Evolutionary conservation across 2,797 vertebrate genomes (phyloP), one percentile per base, ranked within the genome.

Genomic region (Discoglossus pictus): DNA sequence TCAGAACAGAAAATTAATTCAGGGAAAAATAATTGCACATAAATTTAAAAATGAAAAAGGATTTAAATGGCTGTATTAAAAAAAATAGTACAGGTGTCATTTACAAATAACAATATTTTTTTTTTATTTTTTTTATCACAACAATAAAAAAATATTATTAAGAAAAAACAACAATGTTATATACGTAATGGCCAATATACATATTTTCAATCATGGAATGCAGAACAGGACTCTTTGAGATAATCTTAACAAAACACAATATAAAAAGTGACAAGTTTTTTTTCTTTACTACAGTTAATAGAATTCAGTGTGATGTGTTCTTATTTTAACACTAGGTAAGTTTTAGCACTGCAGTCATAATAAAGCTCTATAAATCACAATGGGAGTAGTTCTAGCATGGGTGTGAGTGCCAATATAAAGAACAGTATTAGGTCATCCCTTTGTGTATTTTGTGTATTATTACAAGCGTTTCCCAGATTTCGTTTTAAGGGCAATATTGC

Each of bases 291-390:
- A 59, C 62, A 66, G 78, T 78, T 78, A 82, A 80, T 61, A 82
- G 36, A 76, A 79, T 84, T 80, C 79, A 80, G 79, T 78, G 74
- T 70, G 7, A 78, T 73, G 63, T 35, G 0, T 77, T 74, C 78
- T 80, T 75, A 77, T 81, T 78, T 81, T 76, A 77, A 72, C 74
- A 74, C 40, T 76, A 78, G 77, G 60, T 78, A 76, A 71, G 76
- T 81, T 84, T 81, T 80, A 83, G 78, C 70, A 72, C 61, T 80
- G 67, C 60, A 77, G 73, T 79, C 79, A 79, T 76, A 79, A 81
- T 76, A 84, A 82, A 79, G 73, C 68, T 63, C 61, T 71, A 62
- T 72, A 79, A 80, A 68, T 69, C 74, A 78, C 74, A 74, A 58
- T 10, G 46, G 65, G 67, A 82, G 65, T 75, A 65, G 0, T 58